phyloP scores from a whole-genome alignment of 2,797 vertebrate species.

The Neosilurus mollespiculum region DNA sequence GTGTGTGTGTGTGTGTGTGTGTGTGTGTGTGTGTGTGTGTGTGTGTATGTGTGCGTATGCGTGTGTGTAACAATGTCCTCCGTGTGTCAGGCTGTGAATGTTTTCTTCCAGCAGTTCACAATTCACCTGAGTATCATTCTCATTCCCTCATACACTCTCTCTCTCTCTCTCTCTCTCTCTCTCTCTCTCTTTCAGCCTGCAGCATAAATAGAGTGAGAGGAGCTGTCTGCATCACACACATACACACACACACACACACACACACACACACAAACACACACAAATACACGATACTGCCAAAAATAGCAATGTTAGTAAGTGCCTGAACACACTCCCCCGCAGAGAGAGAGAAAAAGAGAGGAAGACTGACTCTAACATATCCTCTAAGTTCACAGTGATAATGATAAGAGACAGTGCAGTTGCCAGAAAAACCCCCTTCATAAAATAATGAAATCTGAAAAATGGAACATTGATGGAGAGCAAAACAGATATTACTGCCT shows the following conservation, averaged over 20 bases:
- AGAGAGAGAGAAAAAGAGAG: constrained; percentile 47
- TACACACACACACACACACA: neutral
- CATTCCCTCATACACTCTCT: constrained; percentile 29
- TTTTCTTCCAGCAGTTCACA: constrained; percentile 31
- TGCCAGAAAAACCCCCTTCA: constrained; percentile 17
- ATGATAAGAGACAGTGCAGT: constrained; percentile 28
- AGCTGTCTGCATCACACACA: constrained; percentile 2
- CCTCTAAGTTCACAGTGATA: constrained; percentile 40
- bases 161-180: constrained; percentile 24
- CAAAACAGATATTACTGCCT: neutral
- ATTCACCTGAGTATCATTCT: constrained; percentile 41
- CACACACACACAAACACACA: neutral
- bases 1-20: neutral
- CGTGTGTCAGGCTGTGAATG: constrained; percentile 1
- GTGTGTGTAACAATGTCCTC: neutral
- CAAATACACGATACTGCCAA: constrained; percentile 52
- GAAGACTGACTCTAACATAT: neutral
- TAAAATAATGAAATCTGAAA: constrained; percentile 5
- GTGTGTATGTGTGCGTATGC: neutral
- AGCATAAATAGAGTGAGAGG: constrained; percentile 1
- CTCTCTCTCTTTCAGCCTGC: constrained; percentile 3
- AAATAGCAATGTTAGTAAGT: constrained; percentile 73
- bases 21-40: neutral
- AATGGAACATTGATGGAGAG: constrained; percentile 13
- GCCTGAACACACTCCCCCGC: constrained; percentile 49